These are phyloP conservation scores for Selene dorsalis DNA, from an alignment of 2,797 vertebrate genomes.

Conservation along the genomic window DNA sequence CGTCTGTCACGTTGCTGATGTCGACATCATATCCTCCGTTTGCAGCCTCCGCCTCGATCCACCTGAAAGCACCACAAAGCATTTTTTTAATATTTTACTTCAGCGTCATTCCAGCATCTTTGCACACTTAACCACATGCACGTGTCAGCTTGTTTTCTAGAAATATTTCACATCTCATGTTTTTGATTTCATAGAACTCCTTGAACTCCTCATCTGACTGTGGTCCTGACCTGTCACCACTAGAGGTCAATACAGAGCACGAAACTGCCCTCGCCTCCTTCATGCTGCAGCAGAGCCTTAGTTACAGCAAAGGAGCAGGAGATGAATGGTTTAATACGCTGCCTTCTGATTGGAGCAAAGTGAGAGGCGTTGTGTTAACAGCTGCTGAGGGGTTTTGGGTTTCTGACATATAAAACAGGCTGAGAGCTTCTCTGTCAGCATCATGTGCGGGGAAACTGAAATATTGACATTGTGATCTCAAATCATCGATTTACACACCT, in stretches of 20 bases:
- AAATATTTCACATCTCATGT: background rate
- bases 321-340: slow-evolving; percentile 21
- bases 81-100: background rate
- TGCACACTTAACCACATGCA: background rate
- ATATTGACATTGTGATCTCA: no score
- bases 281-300: background rate
- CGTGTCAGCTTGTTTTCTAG: background rate
- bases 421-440: background rate
- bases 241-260: slow-evolving; percentile 43
- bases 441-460: background rate
- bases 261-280: background rate
- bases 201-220: background rate
- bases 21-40: slow-evolving; percentile 87
- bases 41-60: slow-evolving; percentile 90
- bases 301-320: slow-evolving; percentile 4
- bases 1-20: slow-evolving; percentile 91
- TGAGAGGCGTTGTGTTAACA: slow-evolving; percentile 57
- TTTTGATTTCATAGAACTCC: background rate
- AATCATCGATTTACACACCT: background rate
- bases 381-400: slow-evolving; percentile 62
- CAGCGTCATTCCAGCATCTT: background rate
- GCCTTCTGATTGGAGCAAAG: slow-evolving; percentile 63
- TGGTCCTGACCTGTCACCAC: slow-evolving; percentile 19
- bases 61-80: slow-evolving; percentile 89
- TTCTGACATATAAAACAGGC: slow-evolving; percentile 36